Evolutionary conservation across 2,113 vertebrate species (phyloP), one percentile per base, ranked within the genome.

Genomic region (Ciconia stormi): DNA sequence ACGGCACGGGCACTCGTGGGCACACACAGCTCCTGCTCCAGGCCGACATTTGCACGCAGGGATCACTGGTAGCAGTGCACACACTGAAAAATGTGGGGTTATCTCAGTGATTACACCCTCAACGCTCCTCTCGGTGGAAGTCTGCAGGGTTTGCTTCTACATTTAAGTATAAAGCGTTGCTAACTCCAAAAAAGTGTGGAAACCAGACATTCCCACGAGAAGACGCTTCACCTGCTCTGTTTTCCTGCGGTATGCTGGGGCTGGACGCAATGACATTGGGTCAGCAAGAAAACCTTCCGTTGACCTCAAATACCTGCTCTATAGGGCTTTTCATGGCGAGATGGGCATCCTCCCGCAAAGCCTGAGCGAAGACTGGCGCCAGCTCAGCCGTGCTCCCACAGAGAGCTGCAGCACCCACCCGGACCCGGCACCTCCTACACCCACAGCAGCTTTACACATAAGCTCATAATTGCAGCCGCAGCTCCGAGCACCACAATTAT

Each of bases 291-390:
- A 52, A 44, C 13, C 16, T 70, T 30, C 53, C 6, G 0, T 0
- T 34, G 84, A 29, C 9, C 27, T 32, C 47, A 18, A 3, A 32
- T 1, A 18, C 29, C 26, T 1, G 16, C 23, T 62, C 62, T 14
- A 2, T 0, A 6, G 34, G 32, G 27, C 30, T 1, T 0, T 5
- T 3, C 16, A 11, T 0, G 23, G 19, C 2, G 3, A 21, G 9
- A 25, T 1, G 16, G 42, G 38, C 52, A 42, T 25, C 36, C 22
- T 47, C 44, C 58, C 2, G 4, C 38, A 6, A 7, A 21, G n/a
- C 34, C n/a, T 0, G 26, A 36, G n/a, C 4, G 1, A 21, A 55
- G 44, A 16, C 16, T 2, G 11, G 21, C 7, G 5, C 32, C 49
- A 8, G 9, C 26, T 4, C 32, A 2, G 10, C 40, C 22, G 5